These are phyloP conservation scores for Tricholauxania praeusta DNA, from an alignment of 2,888 invertebrate species.

Conservation along the genomic window DNA sequence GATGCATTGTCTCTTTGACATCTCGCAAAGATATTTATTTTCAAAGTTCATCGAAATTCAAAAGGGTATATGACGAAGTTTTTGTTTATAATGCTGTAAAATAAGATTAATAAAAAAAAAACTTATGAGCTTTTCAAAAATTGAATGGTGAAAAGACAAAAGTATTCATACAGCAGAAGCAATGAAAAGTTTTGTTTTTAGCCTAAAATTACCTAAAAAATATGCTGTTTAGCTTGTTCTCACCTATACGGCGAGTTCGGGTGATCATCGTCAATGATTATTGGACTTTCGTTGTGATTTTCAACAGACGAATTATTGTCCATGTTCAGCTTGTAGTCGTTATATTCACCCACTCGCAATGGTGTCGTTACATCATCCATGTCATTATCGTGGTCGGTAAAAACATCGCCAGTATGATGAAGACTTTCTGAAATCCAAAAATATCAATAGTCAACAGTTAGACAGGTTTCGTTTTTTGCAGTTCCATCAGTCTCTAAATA, in stretches of 20 bases:
- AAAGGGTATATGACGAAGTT: too few relatives aligned
- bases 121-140: too few relatives aligned
- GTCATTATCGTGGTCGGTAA: slow-evolving; percentile 57
- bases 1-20: too few relatives aligned
- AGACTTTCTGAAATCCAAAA: slow-evolving; percentile 37
- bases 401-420: slow-evolving; percentile 50
- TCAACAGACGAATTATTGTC: slow-evolving; percentile 63
- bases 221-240: slow-evolving; percentile 51
- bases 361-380: slow-evolving; percentile 67
- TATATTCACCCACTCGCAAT: slow-evolving; percentile 64
- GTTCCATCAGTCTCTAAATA: not conserved
- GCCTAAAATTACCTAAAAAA: slow-evolving; percentile 57
- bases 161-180: too few relatives aligned
- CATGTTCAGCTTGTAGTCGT: slow-evolving; percentile 62
- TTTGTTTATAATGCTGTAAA: too few relatives aligned
- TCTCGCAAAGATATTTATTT: too few relatives aligned
- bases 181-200: slow-evolving; percentile 47
- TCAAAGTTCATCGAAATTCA: too few relatives aligned
- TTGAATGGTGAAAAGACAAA: too few relatives aligned
- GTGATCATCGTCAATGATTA: slow-evolving; percentile 59
- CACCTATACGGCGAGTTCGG: slow-evolving; percentile 66
- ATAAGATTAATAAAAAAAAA: too few relatives aligned
- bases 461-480: too few relatives aligned
- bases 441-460: not conserved
- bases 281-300: slow-evolving; percentile 60